Evolutionary conservation across 2,113 vertebrate species (phyloP), one percentile per base, ranked within the genome.

Genomic region (Nicator chloris): DNA sequence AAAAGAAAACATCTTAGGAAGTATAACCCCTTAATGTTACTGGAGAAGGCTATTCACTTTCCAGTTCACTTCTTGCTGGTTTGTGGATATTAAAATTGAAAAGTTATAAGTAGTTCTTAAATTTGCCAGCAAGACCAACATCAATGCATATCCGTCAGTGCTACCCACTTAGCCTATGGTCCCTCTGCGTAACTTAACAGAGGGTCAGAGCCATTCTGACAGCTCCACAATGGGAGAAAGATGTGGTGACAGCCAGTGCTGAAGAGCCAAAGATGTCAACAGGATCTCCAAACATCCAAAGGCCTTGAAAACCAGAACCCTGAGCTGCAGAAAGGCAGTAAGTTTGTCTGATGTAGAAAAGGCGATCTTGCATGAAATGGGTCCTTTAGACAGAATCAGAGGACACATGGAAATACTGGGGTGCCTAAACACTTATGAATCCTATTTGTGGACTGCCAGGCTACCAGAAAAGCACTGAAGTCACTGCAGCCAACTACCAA

Each of bases 141-240:
- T 82, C 84, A 86, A 11, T 80, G 90, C 85, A 22, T 35, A 69
- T 97, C 96, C 92, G 79, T 97, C 95, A 95, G 75, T 92, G 75
- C 71, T 94, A 64, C 71, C 88, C 92, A 93, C 79, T 96, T 86
- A 97, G 82, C 42, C 73, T 86, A 64, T 61, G 76, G 75, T 83
- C 82, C 54, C 68, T 72, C 88, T 61, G 50, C 0, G 0, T 71
- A 50, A 37, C 61, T 53, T 17, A 15, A 64, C 78, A 88, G 82
- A 93, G 86, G 82, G 88, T 95, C 90, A 93, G 82, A 93, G 76
- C 66, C n/a, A 31, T 72, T 88, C 82, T 92, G 93, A 95, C 92
- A 95, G 82, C 90, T 90, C 90, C 88, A 94, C 80, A 95, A 94
- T 92, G 76, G 59, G 76, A 82, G 31, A 75, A 76, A 76, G 79